Evolutionary conservation across 53 echinoderm and acorn worm genomes (phyloP).

Genomic region (Pentamera pediparva): DNA sequence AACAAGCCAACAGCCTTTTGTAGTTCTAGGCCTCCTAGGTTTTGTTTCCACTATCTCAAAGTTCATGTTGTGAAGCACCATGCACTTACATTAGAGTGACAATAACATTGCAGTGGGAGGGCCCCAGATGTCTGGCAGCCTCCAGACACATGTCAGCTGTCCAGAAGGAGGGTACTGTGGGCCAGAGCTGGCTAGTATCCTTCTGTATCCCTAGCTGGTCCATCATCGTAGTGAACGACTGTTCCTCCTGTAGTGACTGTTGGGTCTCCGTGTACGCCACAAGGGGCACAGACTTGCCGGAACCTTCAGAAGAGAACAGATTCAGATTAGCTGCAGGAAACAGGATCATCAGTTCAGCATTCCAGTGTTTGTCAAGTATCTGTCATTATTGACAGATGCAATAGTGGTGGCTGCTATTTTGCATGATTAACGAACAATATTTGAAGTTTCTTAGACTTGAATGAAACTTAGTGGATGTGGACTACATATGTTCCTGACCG

Average conservation of each 20-base stretch:
- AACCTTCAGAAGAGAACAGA: constrained; percentile 34
- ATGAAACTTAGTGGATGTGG: too few species aligned
- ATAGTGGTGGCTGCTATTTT: too few species aligned
- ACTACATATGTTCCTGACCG: too few species aligned
- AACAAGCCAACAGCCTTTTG: too few species aligned
- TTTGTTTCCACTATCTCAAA: too few species aligned
- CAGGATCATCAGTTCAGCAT: too few species aligned
- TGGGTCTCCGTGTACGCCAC: constrained; percentile 60
- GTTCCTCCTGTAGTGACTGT: constrained; percentile 39
- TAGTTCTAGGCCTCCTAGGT: too few species aligned
- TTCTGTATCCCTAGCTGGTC: constrained; percentile 59
- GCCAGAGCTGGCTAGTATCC: constrained; percentile 56
- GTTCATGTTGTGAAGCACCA: too few species aligned
- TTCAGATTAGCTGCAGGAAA: background rate
- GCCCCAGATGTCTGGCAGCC: constrained; percentile 53
- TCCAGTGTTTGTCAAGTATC: too few species aligned
- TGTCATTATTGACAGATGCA: too few species aligned
- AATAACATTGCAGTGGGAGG: constrained; percentile 28
- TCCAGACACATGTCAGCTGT: constrained; percentile 93
- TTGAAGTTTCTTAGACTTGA: too few species aligned
- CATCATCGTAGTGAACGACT: constrained; percentile 50
- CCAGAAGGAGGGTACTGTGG: constrained; percentile 83
- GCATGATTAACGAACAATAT: too few species aligned
- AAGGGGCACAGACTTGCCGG: constrained; percentile 80
- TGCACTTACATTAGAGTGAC: background rate